Evolutionary conservation across 2,888 invertebrate genomes (phyloP), one percentile per base, ranked within the genome.

Genomic region (Erebia palarica): DNA sequence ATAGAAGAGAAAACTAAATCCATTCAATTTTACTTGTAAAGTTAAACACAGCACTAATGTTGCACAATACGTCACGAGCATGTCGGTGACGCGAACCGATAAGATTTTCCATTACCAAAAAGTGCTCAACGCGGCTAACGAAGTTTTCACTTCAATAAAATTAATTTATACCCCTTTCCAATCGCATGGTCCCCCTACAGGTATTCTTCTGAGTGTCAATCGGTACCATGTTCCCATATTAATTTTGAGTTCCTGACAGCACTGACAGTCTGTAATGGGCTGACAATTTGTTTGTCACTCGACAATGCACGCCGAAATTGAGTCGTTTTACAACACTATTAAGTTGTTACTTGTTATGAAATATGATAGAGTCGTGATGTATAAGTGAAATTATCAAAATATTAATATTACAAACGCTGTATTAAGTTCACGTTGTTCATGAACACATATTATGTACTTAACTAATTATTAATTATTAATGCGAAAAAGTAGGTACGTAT

Each of bases 171-270:
- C 8, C 4, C 13, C 4, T 51, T 16, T 7, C 14, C 53, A 53
- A 53, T 53, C 49, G 51, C 55, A 64, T 85, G 77, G 78, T 58
- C 75, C 75, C 73, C 75, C 78, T 77, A 83, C 71, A 63, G 44
- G 74, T 75, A 79, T 81, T 85, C 83, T 84, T 85, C 76, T 73
- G 79, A 82, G 78, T 84, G 86, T 87, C 89, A 86, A 89, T 89
- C 82, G 82, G 69, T 73, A 75, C 77, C 78, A 79, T 82, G 88
- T 91, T 91, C 91, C 90, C 91, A 91, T 91, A 91, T 91, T 91
- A 91, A 91, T 91, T 89, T 84, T 83, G 80, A 80, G 80, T 83
- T 81, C 82, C 84, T 84, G 85, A 84, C 82, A 80, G 83, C 79
- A 77, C 81, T 89, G 91, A 89, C 91, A 91, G 85, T 78, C 81